These are phyloP conservation scores for Physocephala rufipes DNA, from an alignment of 2,888 invertebrate species.

Conservation along the genomic window DNA sequence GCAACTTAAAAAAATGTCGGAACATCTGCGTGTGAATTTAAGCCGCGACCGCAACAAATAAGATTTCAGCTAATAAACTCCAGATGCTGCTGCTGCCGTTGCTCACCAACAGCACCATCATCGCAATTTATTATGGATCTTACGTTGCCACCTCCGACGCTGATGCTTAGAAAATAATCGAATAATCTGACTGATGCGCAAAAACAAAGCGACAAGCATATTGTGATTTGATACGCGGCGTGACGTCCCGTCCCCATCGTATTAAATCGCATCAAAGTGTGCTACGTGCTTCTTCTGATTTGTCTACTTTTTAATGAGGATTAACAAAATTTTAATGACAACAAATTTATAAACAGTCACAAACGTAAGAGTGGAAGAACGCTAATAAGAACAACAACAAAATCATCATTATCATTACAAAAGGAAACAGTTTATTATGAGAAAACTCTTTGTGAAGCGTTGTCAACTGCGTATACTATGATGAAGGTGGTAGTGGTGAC, in stretches of 20 bases:
- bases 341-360: conserved; percentile 42
- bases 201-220: not conserved
- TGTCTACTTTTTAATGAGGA: conserved; percentile 13
- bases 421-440: conserved; percentile 19
- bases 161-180: conserved; percentile 12
- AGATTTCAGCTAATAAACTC: conserved; percentile 33
- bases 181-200: conserved; percentile 28
- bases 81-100: conserved; percentile 19
- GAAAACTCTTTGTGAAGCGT: no score
- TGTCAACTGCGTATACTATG: no score
- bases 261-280: no score
- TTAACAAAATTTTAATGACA: conserved; percentile 44
- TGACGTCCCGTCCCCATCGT: not conserved
- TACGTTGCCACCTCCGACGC: not conserved
- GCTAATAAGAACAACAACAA: conserved; percentile 9
- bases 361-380: not conserved
- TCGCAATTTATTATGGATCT: no score
- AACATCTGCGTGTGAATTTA: conserved; percentile 30
- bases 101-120: no score
- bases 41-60: conserved; percentile 36
- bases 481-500: conserved; percentile 3
- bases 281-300: not conserved
- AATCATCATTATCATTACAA: not conserved
- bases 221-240: not conserved
- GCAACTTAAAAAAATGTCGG: no score